Base-by-base conservation (phyloP, 2,888 invertebrate genomes). In the Cephus spinipes region DNA sequence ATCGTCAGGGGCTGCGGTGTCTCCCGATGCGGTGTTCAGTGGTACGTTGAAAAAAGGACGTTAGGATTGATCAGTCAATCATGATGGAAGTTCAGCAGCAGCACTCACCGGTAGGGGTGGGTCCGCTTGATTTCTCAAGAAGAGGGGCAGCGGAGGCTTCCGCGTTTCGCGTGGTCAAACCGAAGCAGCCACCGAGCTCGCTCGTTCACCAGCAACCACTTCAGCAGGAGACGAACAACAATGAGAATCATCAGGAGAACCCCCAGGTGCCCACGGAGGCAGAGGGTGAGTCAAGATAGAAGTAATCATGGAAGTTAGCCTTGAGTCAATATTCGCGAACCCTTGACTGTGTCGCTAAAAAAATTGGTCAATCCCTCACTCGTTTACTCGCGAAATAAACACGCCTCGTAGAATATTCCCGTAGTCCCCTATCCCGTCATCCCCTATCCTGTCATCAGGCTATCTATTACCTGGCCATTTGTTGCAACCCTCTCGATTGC, bases 41-140 rank as follows among this genome's bases (percentile, higher is more conserved):
- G 69, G 15, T 32, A 32, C 12, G 4, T 69, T 69, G 15, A n/a
- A 32, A 69, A 69, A 69, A 30, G 69, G 69, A 69, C 31, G 30
- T 30, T 15, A 40, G 40, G 40, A 40, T 40, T 40, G 40, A 40
- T 40, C 40, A 40, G 40, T 40, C 30, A 69, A 69, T 69, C 85
- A 85, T 85, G 85, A 89, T 89, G 89, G 89, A 88, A 85, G 87
- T 88, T 85, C 91, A 91, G 90, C 91, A 91, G 78, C 90, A 91
- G 84, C 91, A 91, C 85, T 91, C 91, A 83, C 90, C 91, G 80
- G 91, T 89, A 78, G 91, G 90, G 85, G 91, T 91, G 80, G 91
- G 91, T 82, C 91, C 91, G 32, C 79, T 91, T 80, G 91, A 91
- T 85, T 91, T 91, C 81, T 91, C 91, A 74, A 88, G 91, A 78